A percentile compares a stretch with the other conserved stretches of the same genome.
These are phyloP conservation scores for Trissoscelio sp. DNA, from an alignment of 2,888 invertebrate species.

Conservation along the genomic window DNA sequence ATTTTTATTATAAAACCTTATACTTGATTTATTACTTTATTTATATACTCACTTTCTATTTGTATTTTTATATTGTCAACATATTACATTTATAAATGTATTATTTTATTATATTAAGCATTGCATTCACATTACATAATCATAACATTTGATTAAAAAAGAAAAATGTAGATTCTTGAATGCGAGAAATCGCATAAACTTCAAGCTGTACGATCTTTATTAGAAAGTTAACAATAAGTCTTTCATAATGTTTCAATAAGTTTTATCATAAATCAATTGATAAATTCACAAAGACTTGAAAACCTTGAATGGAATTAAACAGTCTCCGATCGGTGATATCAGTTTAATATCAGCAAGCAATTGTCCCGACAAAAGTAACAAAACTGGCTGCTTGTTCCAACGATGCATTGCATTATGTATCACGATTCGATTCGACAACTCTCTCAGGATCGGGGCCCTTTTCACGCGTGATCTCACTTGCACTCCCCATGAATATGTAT, in stretches of 20 bases:
- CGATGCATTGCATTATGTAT: slow-evolving; percentile 68
- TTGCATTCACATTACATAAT: no score
- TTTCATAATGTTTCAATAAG: slow-evolving; percentile 58
- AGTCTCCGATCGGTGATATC: slow-evolving; percentile 70
- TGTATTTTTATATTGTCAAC: no score
- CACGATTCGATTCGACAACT: slow-evolving; percentile 67
- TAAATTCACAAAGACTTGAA: slow-evolving; percentile 69
- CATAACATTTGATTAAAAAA: no score
- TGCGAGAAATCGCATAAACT: no score
- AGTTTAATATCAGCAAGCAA: slow-evolving; percentile 70
- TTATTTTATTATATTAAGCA: no score
- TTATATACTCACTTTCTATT: no score
- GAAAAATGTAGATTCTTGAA: no score
- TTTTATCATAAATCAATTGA: slow-evolving; percentile 59
- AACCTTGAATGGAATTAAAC: slow-evolving; percentile 71
- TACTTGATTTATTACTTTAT: no score
- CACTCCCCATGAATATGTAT: slow-evolving; percentile 65
- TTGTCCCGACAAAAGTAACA: slow-evolving; percentile 70
- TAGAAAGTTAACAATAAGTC: slow-evolving; percentile 37
- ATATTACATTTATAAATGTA: no score
- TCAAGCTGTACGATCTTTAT: slow-evolving; percentile 32
- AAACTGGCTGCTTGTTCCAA: slow-evolving; percentile 63
- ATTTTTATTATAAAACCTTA: no score
- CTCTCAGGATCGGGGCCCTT: slow-evolving; percentile 66
- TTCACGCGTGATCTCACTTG: slow-evolving; percentile 66